Evolutionary conservation across 2,888 invertebrate species (phyloP).

Genomic region (Melangyna quadrimaculata): DNA sequence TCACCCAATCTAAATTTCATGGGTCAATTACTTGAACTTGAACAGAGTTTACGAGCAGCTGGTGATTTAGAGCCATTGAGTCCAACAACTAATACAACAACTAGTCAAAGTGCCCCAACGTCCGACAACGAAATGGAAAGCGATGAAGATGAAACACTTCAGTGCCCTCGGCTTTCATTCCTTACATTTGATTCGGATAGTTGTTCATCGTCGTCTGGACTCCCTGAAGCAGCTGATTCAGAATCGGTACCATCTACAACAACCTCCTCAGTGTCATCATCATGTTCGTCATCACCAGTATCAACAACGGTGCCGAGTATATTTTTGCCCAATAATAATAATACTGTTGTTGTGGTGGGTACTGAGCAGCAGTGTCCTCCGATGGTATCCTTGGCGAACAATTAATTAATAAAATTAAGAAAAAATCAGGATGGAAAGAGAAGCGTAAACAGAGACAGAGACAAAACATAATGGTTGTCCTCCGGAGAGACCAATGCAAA

Average conservation of each 20-base stretch:
- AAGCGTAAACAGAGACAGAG: conserved; percentile 23
- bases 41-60: conserved; percentile 85
- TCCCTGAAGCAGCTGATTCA: conserved; percentile 49
- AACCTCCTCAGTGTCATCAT: conserved; percentile 53
- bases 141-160: conserved; percentile 71
- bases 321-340: conserved; percentile 42
- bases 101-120: conserved; percentile 62
- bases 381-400: conserved; percentile 54
- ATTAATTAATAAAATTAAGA: conserved; percentile 6
- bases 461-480: conserved; percentile 25
- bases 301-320: conserved; percentile 59
- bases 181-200: conserved; percentile 57
- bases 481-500: conserved; percentile 57
- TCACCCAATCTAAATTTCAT: conserved; percentile 98
- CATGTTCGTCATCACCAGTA: conserved; percentile 59
- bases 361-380: conserved; percentile 43
- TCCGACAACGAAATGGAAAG: conserved; percentile 73
- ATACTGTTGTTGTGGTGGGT: too few species aligned
- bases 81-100: conserved; percentile 72
- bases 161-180: conserved; percentile 46
- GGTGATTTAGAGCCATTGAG: conserved; percentile 77
- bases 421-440: not conserved
- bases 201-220: conserved; percentile 46
- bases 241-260: conserved; percentile 47
- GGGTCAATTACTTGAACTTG: conserved; percentile 92